Conservation (phyloP, 1,140 invertebrate genomes). For the Patella vulgata region DNA sequence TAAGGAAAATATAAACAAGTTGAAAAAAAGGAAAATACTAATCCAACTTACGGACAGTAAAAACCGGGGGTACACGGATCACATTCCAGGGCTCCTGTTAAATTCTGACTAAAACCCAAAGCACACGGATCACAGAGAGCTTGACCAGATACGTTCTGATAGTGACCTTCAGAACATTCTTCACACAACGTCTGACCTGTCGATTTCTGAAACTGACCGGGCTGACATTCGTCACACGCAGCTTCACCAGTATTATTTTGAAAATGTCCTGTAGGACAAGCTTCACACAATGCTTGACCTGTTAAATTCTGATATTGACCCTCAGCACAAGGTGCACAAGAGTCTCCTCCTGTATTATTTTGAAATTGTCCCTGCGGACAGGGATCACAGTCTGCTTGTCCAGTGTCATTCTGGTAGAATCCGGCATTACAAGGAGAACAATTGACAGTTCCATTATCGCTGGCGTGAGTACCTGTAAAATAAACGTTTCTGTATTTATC, state of each 20-base stretch:
- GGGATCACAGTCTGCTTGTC: neutral
- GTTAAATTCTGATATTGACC: too few species aligned
- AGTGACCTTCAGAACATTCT: neutral
- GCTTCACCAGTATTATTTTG: too few species aligned
- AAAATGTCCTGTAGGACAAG: too few species aligned
- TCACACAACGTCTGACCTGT: too few species aligned
- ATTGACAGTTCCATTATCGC: neutral
- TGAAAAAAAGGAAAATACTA: too few species aligned
- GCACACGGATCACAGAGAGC: neutral
- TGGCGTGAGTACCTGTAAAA: neutral
- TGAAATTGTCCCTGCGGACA: neutral
- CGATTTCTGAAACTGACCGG: too few species aligned
- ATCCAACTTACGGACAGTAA: neutral
- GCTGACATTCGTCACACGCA: too few species aligned
- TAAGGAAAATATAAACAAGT: too few species aligned
- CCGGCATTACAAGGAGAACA: neutral
- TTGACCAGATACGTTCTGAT: neutral
- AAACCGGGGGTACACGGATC: neutral
- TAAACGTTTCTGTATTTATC: too few species aligned
- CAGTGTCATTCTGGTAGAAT: neutral
- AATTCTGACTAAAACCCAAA: neutral
- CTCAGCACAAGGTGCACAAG: too few species aligned
- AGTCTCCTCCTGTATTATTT: too few species aligned
- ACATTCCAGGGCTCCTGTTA: conserved; percentile 1
- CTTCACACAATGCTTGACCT: too few species aligned